Conservation (phyloP, 2,797 vertebrate genomes). For the Trachurus trachurus region DNA sequence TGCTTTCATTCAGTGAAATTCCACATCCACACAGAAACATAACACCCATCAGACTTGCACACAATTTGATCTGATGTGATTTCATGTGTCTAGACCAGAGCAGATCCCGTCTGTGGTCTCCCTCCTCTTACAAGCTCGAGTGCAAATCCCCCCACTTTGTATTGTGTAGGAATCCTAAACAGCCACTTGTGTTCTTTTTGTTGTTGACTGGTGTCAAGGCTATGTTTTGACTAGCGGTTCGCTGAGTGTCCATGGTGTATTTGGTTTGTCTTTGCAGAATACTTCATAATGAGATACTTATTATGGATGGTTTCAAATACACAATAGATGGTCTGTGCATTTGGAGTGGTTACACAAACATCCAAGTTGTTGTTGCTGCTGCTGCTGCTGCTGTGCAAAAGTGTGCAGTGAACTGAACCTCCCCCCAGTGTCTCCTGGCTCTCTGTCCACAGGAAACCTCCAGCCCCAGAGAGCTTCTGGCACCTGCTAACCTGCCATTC, state of each 20-base stretch:
- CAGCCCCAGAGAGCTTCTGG: slow-evolving; percentile 41
- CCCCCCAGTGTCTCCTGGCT: slow-evolving; percentile 28
- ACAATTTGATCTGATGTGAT: slow-evolving; percentile 12
- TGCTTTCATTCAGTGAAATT: background rate
- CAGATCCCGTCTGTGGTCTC: background rate
- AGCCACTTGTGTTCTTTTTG: background rate
- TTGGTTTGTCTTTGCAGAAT: background rate
- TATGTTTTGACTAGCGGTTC: background rate
- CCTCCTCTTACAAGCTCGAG: background rate
- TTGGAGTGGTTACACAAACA: background rate
- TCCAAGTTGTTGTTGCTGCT: slow-evolving; percentile 13
- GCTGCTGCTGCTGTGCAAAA: slow-evolving; percentile 9
- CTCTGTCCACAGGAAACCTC: slow-evolving; percentile 47
- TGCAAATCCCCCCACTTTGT: background rate
- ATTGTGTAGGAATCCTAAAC: background rate
- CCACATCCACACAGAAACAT: background rate
- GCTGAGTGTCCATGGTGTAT: background rate
- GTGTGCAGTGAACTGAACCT: background rate
- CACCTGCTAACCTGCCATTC: slow-evolving; percentile 69
- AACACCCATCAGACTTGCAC: background rate
- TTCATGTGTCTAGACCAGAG: slow-evolving; percentile 13
- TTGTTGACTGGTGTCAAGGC: background rate
- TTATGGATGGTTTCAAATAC: slow-evolving; percentile 4
- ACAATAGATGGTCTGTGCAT: background rate
- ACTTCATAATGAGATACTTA: background rate